These are phyloP conservation scores for Endotricha flammealis DNA, from an alignment of 2,888 invertebrate genomes.

Conservation along the genomic window DNA sequence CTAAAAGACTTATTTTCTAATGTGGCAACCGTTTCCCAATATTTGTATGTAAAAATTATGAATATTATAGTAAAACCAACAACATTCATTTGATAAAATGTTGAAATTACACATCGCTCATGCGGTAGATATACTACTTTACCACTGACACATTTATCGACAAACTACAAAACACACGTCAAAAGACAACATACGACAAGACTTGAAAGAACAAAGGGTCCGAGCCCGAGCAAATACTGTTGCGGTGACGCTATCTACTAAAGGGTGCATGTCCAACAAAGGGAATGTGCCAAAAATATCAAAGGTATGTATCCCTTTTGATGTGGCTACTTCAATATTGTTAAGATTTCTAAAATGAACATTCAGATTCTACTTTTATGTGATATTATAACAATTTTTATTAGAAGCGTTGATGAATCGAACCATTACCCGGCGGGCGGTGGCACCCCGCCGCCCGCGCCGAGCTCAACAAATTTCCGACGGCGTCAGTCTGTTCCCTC, in stretches of 20 bases:
- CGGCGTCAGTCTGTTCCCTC: constrained; percentile 27
- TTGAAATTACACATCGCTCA: no score
- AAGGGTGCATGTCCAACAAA: background rate
- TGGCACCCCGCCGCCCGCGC: constrained; percentile 28
- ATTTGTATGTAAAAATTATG: no score
- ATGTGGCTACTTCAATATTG: background rate
- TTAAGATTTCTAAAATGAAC: background rate
- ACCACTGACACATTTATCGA: no score
- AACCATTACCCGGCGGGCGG: constrained; percentile 33
- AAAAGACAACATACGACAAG: no score
- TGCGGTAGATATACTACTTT: no score
- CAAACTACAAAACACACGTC: no score
- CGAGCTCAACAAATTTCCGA: constrained; percentile 47
- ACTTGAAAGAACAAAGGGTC: background rate
- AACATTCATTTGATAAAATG: no score
- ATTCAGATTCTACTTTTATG: background rate
- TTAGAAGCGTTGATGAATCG: constrained; percentile 33
- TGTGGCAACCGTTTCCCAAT: no score
- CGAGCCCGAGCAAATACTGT: constrained; percentile 1
- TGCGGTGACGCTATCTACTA: constrained; percentile 1
- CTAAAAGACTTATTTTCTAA: no score
- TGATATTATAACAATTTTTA: constrained; percentile 28
- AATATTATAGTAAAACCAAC: no score
- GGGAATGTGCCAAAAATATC: background rate
- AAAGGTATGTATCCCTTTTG: background rate